These are phyloP conservation scores for Babyrousa celebensis DNA, from an alignment of 2,797 vertebrate genomes.

Conservation along the genomic window DNA sequence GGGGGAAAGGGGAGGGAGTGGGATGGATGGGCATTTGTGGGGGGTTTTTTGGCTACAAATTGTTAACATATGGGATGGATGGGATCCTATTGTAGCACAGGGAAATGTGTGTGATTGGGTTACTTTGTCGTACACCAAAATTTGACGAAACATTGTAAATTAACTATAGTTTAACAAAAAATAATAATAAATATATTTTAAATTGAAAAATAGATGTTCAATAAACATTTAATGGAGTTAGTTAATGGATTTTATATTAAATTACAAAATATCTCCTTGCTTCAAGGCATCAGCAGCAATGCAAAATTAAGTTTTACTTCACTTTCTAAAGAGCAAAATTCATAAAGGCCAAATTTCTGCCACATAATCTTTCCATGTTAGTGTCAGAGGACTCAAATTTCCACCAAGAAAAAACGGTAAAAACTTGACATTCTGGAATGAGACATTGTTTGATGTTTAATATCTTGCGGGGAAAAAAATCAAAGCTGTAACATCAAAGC, in stretches of 20 bases:
- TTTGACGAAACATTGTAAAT: no score
- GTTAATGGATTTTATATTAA: slow-evolving; percentile 38
- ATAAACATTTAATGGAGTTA: neutral
- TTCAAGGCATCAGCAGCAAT: neutral
- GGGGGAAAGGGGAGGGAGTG: no score
- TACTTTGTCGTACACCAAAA: no score
- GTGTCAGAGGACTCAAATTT: slow-evolving; percentile 28
- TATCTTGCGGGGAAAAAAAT: neutral
- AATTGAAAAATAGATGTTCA: neutral
- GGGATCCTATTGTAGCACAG: no score
- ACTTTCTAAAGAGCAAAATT: slow-evolving; percentile 47
- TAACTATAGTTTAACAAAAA: no score
- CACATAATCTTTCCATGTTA: neutral
- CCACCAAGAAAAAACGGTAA: neutral
- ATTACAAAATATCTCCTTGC: neutral
- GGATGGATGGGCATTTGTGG: no score
- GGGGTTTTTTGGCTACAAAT: no score
- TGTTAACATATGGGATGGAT: no score
- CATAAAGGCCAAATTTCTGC: slow-evolving; percentile 19
- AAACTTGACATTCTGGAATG: slow-evolving; percentile 31
- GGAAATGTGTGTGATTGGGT: no score
- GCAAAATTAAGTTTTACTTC: slow-evolving; percentile 42
- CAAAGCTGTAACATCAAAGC: slow-evolving; percentile 42
- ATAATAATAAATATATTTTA: no score
- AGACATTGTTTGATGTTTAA: slow-evolving; percentile 31